Evolutionary conservation across 2,113 vertebrate species (phyloP), one percentile per base, ranked within the genome.

Genomic region (Asarcornis scutulata): DNA sequence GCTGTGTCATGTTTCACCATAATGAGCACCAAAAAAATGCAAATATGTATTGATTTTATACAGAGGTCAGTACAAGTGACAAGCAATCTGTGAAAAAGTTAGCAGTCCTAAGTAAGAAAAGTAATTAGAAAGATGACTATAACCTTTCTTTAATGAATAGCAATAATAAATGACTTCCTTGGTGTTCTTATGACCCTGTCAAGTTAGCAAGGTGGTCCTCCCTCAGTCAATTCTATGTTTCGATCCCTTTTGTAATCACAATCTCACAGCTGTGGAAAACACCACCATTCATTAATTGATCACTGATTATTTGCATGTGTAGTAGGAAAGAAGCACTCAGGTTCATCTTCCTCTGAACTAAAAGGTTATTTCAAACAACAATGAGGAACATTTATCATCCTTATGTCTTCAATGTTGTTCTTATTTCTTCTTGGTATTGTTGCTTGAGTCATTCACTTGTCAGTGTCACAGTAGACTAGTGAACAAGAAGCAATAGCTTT

Each of bases 141-240:
- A 98, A 97, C 96, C 94, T 97, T 96, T 97, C 85, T 95, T 95
- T 97, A 97, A 97, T 97, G 96, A 97, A 97, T 96, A 97, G 73
- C 95, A 95, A 93, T 97, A 98, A 98, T 97, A 97, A 97, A 97
- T 97, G 0, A 96, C 96, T 97, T 97, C 95, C 96, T 81, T 72
- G 72, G 85, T 96, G 86, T 87, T 97, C 91, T 82, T 83, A 50
- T 97, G 95, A 98, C 93, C 95, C 96, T 97, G 93, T 96, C 95
- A 96, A 95, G 82, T 83, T 94, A 83, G 88, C 69, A 96, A 95
- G 88, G 91, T 96, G 68, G 96, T 95, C 60, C 88, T 90, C 82
- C 78, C 55, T 29, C 25, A 92, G 73, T 92, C n/a, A 1, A 94
- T 96, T 94, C 75, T 93, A 17, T 48, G 40, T 82, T 97, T 97